These are phyloP conservation scores for Metaphire vulgaris DNA, from an alignment of 1,140 invertebrate species.

Conservation along the genomic window DNA sequence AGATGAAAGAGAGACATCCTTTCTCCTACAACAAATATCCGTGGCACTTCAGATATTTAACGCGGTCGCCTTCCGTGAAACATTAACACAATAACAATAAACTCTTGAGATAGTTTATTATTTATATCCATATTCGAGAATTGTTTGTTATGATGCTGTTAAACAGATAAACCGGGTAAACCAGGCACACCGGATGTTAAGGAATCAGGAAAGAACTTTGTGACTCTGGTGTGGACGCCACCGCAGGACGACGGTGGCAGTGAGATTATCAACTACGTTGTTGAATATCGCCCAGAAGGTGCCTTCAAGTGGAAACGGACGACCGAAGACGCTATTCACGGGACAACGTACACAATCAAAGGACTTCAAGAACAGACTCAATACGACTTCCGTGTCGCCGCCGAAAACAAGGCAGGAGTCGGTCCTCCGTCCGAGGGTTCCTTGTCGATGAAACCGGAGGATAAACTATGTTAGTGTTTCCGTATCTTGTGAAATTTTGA, in stretches of 20 bases:
- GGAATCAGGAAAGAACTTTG: slow-evolving; percentile 85
- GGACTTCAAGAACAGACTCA: slow-evolving; percentile 84
- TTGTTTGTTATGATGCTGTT: no score
- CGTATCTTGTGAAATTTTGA: no score
- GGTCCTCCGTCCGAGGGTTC: slow-evolving; percentile 83
- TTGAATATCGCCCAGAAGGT: slow-evolving; percentile 52
- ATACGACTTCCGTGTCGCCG: slow-evolving; percentile 90
- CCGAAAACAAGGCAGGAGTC: slow-evolving; percentile 84
- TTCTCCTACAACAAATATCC: no score
- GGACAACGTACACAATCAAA: slow-evolving; percentile 74
- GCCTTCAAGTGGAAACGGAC: slow-evolving; percentile 40
- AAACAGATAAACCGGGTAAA: slow-evolving; percentile 74
- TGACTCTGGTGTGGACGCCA: slow-evolving; percentile 75
- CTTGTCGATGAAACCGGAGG: slow-evolving; percentile 80
- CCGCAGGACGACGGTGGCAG: slow-evolving; percentile 83
- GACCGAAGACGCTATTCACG: slow-evolving; percentile 82
- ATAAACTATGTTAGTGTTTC: slow-evolving; percentile 58
- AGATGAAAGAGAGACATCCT: no score
- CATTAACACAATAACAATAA: no score
- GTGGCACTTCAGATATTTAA: no score
- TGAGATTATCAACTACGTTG: slow-evolving; percentile 78
- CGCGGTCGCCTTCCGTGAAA: no score
- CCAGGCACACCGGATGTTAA: slow-evolving; percentile 85
- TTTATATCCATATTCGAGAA: no score
- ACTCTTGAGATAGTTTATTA: no score